Percentiles rank a stretch among this genome's conserved stretches.
phyloP scores from a whole-genome alignment of 2,113 vertebrate species.

The Panthera leo region DNA sequence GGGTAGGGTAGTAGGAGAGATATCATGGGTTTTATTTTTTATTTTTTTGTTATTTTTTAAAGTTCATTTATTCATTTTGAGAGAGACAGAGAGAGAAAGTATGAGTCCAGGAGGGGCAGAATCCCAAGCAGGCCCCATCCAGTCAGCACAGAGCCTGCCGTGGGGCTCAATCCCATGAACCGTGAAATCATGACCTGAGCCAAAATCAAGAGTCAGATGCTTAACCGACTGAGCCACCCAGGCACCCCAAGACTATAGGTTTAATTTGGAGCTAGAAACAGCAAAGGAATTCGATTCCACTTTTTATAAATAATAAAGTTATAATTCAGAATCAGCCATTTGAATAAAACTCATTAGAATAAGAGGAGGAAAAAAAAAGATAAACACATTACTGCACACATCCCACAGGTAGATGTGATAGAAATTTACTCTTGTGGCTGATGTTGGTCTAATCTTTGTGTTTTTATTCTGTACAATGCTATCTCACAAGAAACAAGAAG shows the following conservation, averaged over 20 bases:
- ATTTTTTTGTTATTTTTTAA: no score
- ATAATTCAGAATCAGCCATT: constrained; percentile 8
- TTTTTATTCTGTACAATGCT: neutral
- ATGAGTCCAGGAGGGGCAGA: no score
- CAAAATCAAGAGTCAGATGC: no score
- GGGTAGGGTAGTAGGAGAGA: neutral
- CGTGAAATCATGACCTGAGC: no score
- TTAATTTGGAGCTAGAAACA: neutral
- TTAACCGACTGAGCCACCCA: no score
- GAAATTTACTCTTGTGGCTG: neutral
- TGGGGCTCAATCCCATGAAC: no score
- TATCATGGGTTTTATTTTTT: neutral
- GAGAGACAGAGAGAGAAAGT: no score
- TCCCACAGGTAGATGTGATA: neutral
- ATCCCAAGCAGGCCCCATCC: no score
- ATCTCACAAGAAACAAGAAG: neutral
- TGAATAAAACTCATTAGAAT: constrained; percentile 29
- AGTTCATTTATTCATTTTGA: no score
- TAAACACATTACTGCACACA: neutral
- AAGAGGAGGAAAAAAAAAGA: neutral
- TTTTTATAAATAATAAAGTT: constrained; percentile 35
- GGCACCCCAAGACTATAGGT: no score
- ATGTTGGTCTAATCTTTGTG: neutral
- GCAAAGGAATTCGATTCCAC: neutral
- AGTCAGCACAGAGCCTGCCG: no score